Conservation (phyloP, 2,113 vertebrate genomes). For the Aegypius monachus region DNA sequence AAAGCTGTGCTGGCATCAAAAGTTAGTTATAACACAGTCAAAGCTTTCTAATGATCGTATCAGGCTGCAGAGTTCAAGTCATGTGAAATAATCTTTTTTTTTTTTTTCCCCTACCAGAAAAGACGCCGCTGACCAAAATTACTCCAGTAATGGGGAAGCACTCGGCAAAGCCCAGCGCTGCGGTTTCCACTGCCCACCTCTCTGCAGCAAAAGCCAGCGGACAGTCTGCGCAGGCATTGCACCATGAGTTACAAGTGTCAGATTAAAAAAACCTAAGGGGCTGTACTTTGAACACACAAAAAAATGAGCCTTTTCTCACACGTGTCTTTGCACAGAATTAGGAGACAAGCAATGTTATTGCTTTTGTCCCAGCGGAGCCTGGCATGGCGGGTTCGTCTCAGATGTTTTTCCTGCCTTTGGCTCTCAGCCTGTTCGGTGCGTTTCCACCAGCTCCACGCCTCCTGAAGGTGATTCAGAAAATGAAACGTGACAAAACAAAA, state of each 20-base stretch:
- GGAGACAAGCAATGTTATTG: not conserved
- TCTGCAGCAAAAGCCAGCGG: not conserved
- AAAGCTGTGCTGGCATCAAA: not conserved
- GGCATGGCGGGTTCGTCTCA: not conserved
- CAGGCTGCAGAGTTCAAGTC: not conserved
- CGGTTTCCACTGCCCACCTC: not conserved
- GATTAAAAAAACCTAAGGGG: not conserved
- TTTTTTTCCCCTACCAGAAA: not conserved
- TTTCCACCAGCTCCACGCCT: not conserved
- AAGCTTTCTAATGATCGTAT: not conserved
- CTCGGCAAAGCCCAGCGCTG: not conserved
- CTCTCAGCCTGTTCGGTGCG: not conserved
- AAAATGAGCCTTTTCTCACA: not conserved
- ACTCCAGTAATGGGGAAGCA: not conserved
- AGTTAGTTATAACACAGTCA: conserved; percentile 6
- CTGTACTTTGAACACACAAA: not conserved
- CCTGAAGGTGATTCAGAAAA: conserved; percentile 30
- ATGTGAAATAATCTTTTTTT: not conserved
- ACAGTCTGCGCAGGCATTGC: not conserved
- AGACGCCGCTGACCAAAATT: not conserved
- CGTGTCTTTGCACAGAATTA: not conserved
- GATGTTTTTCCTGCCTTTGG: not conserved
- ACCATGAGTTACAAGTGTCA: not conserved
- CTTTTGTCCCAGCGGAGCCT: not conserved
- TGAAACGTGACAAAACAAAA: conserved; percentile 30